Evolutionary conservation across 2,888 invertebrate genomes (phyloP).

Genomic region (Polymixis flavicincta): DNA sequence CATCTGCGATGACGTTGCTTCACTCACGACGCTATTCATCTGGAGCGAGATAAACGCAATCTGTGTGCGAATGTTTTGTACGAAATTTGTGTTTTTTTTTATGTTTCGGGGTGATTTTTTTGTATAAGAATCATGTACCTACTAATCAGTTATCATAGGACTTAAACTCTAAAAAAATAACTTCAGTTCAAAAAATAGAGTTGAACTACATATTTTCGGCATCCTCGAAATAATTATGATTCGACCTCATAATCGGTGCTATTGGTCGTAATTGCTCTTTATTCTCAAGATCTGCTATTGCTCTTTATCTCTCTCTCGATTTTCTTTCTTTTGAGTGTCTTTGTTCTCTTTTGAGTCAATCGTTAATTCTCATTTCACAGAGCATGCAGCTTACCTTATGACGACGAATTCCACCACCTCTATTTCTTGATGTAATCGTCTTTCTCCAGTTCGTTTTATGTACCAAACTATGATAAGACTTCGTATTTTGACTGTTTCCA

Average conservation of each 20-base stretch:
- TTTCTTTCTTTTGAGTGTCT: not conserved
- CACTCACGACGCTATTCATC: conserved; percentile 52
- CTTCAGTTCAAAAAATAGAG: not conserved
- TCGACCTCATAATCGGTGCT: not conserved
- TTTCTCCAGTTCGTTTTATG: not conserved
- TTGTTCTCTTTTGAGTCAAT: not conserved
- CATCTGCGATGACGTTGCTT: conserved; percentile 72
- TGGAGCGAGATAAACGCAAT: conserved; percentile 39
- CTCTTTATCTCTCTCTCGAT: not conserved
- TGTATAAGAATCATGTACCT: not conserved
- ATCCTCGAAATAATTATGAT: not conserved
- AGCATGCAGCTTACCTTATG: no score
- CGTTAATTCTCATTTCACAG: not conserved
- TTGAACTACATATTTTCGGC: not conserved
- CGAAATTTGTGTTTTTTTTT: not conserved
- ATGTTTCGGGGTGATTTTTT: not conserved
- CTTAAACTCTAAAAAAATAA: not conserved
- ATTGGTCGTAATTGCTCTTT: not conserved
- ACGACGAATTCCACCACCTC: no score
- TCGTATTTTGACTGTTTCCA: no score
- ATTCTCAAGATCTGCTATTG: not conserved
- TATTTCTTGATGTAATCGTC: not conserved
- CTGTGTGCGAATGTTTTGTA: conserved; percentile 23
- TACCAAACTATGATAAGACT: not conserved
- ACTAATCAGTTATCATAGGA: not conserved